Conservation (phyloP, 2,888 invertebrate genomes). For the Imbricaverruca yamaguchii region DNA sequence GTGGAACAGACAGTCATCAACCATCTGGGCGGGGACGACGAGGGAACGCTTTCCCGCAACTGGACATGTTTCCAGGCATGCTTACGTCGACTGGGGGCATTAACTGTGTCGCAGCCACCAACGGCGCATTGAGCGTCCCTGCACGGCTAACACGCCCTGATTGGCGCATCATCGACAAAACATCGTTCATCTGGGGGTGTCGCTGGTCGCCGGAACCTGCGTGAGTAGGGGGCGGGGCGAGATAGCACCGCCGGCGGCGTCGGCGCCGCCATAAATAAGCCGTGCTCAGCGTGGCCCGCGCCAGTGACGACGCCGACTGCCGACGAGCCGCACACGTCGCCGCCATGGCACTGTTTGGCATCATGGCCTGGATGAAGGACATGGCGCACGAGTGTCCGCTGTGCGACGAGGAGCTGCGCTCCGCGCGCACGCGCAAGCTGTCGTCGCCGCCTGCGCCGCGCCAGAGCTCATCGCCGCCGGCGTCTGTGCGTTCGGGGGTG, state of each 20-base stretch:
- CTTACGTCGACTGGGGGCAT: background rate
- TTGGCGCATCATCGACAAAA: background rate
- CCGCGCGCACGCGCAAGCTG: background rate
- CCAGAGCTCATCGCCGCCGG: background rate
- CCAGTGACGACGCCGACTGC: background rate
- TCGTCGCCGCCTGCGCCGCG: background rate
- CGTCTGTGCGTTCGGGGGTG: background rate
- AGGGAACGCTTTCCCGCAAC: too few species aligned
- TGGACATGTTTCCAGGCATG: background rate
- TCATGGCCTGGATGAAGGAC: constrained; percentile 15
- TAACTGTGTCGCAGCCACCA: background rate
- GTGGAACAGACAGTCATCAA: too few species aligned
- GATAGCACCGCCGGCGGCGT: background rate
- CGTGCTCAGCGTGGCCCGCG: background rate
- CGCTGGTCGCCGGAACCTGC: background rate
- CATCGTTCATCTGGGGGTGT: background rate
- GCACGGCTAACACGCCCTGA: background rate
- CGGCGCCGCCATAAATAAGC: background rate
- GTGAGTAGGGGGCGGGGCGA: background rate
- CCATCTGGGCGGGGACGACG: too few species aligned
- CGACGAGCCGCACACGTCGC: background rate
- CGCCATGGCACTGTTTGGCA: constrained; percentile 7
- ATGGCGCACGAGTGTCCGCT: background rate
- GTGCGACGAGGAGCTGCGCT: constrained; percentile 1
- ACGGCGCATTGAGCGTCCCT: background rate